phyloP scores from a whole-genome alignment of 2,888 invertebrate genomes.

The Scaptomyza tumidula region DNA sequence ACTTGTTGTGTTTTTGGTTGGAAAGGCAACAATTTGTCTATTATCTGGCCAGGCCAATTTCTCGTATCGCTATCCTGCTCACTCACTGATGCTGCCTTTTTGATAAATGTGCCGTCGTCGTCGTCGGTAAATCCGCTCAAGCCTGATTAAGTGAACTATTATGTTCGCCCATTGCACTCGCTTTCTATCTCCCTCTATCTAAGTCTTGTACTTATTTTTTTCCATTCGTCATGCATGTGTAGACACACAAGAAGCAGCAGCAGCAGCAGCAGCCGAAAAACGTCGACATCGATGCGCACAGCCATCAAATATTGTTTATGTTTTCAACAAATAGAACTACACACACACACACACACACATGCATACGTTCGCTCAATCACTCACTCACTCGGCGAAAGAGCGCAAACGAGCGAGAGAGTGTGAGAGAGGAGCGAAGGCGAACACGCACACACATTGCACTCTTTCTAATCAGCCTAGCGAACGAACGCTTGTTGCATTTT shows the following conservation, averaged over 20 bases:
- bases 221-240: slow-evolving; percentile 73
- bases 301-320: slow-evolving; percentile 77
- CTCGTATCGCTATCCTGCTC: slow-evolving; percentile 22
- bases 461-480: slow-evolving; percentile 76
- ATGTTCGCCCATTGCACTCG: slow-evolving; percentile 42
- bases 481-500: slow-evolving; percentile 73
- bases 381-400: slow-evolving; percentile 7
- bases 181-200: slow-evolving; percentile 1
- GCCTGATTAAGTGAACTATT: slow-evolving; percentile 80
- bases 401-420: slow-evolving; percentile 3
- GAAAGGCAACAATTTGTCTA: slow-evolving; percentile 68
- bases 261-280: slow-evolving; percentile 40
- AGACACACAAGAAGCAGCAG: slow-evolving; percentile 72
- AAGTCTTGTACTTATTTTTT: slow-evolving; percentile 2
- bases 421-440: slow-evolving; percentile 12
- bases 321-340: slow-evolving; percentile 67
- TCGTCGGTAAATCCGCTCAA: slow-evolving; percentile 68
- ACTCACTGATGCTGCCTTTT: slow-evolving; percentile 43
- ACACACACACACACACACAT: slow-evolving; percentile 9
- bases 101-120: slow-evolving; percentile 62
- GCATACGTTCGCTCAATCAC: slow-evolving; percentile 18
- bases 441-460: slow-evolving; percentile 71
- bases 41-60: slow-evolving; percentile 69
- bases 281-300: slow-evolving; percentile 33
- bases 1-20: slow-evolving; percentile 24